Conservation (phyloP, 2,888 invertebrate genomes). For the Hipparchia semele region DNA sequence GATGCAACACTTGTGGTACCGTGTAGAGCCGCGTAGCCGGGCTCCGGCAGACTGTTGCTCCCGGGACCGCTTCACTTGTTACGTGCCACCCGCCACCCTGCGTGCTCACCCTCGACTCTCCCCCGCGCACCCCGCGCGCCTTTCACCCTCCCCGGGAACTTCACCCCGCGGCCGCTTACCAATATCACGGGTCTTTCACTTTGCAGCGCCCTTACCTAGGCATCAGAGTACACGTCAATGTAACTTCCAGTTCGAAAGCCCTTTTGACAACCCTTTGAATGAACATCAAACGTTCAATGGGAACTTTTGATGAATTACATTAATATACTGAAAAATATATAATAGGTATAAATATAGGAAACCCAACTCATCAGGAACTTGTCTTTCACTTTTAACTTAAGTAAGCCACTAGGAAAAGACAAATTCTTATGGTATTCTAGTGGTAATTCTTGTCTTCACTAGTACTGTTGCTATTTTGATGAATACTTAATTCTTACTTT, state of each 20-base stretch:
- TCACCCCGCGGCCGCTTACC: slow-evolving; percentile 70
- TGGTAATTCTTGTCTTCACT: no score
- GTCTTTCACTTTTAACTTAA: not conserved
- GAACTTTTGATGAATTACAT: slow-evolving; percentile 31
- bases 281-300: slow-evolving; percentile 33
- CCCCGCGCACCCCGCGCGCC: slow-evolving; percentile 51
- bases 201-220: slow-evolving; percentile 71
- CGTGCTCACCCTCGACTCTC: slow-evolving; percentile 47
- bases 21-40: slow-evolving; percentile 79
- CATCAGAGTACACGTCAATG: slow-evolving; percentile 45
- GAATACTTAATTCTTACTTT: no score
- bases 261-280: slow-evolving; percentile 36
- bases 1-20: slow-evolving; percentile 61
- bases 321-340: slow-evolving; percentile 3
- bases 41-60: slow-evolving; percentile 83
- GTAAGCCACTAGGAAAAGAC: no score
- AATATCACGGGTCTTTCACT: slow-evolving; percentile 73
- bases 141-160: slow-evolving; percentile 55
- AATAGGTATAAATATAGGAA: not conserved
- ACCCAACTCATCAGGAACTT: not conserved
- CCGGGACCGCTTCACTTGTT: slow-evolving; percentile 82
- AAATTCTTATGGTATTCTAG: no score
- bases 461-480: no score
- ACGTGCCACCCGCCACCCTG: slow-evolving; percentile 75
- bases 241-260: slow-evolving; percentile 45